Percentiles rank a stretch among this genome's conserved stretches.
Evolutionary conservation across 2,113 vertebrate species (phyloP).

Genomic region (Anguilla japonica): DNA sequence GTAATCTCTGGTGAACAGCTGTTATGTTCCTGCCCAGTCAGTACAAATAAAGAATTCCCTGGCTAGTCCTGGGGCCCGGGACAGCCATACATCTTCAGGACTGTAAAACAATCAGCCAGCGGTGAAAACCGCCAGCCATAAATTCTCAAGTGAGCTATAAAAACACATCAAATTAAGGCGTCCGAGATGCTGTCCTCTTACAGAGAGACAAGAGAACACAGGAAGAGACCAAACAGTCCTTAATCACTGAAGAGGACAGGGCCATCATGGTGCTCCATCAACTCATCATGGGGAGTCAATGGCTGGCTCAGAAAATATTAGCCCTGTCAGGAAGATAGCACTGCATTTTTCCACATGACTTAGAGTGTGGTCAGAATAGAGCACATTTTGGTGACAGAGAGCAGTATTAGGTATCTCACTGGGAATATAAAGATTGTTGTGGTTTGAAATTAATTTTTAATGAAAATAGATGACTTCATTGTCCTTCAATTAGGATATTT

Average conservation of each 20-base stretch:
- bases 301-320: background rate
- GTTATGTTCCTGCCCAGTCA: background rate
- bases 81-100: constrained; percentile 24
- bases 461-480: background rate
- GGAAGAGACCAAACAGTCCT: constrained; percentile 5
- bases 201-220: background rate
- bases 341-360: background rate
- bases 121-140: background rate
- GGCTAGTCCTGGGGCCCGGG: constrained; percentile 10
- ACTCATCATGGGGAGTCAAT: background rate
- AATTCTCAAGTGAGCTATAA: constrained; percentile 30
- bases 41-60: constrained; percentile 20
- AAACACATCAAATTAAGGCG: constrained; percentile 10
- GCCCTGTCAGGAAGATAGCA: background rate
- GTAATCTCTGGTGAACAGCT: constrained; percentile 20
- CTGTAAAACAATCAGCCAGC: constrained; percentile 19
- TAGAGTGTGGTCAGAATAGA: background rate
- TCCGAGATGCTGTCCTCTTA: background rate
- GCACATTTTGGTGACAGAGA: background rate
- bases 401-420: background rate
- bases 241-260: constrained; percentile 14
- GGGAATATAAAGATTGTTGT: background rate
- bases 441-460: background rate
- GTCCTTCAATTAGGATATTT: background rate
- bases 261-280: background rate